These are phyloP conservation scores for Epinotia bilunana DNA, from an alignment of 2,888 invertebrate species.

Conservation along the genomic window DNA sequence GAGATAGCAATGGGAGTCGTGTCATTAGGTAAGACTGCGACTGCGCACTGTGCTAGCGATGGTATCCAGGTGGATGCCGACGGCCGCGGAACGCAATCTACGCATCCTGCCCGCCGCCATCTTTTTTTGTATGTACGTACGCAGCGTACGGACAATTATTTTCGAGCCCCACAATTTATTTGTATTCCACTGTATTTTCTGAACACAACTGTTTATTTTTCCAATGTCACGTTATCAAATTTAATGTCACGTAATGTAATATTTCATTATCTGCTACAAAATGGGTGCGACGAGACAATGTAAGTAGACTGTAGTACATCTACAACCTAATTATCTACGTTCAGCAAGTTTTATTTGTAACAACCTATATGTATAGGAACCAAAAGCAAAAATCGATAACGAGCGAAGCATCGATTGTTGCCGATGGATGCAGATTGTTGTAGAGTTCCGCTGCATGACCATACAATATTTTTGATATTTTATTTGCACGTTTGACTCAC, in stretches of 20 bases:
- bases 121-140: slow-evolving; percentile 8
- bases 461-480: slow-evolving; percentile 55
- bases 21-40: slow-evolving; percentile 9
- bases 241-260: slow-evolving; percentile 52
- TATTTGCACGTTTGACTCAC: slow-evolving; percentile 71
- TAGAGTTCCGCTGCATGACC: slow-evolving; percentile 75
- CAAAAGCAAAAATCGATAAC: slow-evolving; percentile 61
- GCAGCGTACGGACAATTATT: slow-evolving; percentile 9
- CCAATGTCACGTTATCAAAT: slow-evolving; percentile 35
- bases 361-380: slow-evolving; percentile 57
- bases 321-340: slow-evolving; percentile 60
- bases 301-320: slow-evolving; percentile 78
- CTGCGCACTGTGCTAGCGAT: background rate
- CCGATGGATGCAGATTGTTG: slow-evolving; percentile 68
- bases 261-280: slow-evolving; percentile 75
- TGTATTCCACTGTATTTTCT: slow-evolving; percentile 35
- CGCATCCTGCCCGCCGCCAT: slow-evolving; percentile 4
- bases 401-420: slow-evolving; percentile 70
- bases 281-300: slow-evolving; percentile 81
- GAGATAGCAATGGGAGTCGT: background rate
- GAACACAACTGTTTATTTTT: slow-evolving; percentile 36
- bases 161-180: slow-evolving; percentile 17
- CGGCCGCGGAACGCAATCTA: background rate
- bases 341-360: slow-evolving; percentile 63
- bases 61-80: background rate